Percentiles rank a stretch among this genome's conserved stretches.
Evolutionary conservation across 2,113 vertebrate genomes (phyloP).

Genomic region (Gobius niger): DNA sequence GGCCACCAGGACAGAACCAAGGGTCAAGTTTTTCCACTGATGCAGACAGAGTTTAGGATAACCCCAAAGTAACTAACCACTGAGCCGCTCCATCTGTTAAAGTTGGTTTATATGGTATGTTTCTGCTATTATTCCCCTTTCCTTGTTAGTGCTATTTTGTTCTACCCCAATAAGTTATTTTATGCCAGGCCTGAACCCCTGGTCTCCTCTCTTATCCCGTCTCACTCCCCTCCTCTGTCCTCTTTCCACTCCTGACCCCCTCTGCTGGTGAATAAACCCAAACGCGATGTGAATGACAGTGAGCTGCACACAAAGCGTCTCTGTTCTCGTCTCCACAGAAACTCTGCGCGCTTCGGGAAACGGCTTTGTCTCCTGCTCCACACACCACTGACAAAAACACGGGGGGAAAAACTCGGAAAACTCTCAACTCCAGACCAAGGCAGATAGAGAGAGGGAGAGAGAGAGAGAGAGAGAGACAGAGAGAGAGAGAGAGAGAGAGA

Average conservation of each 20-base stretch:
- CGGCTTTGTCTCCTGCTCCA: background rate
- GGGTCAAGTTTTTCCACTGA: background rate
- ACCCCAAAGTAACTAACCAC: no score
- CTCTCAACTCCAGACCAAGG: background rate
- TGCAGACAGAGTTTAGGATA: no score
- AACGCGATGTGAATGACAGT: conserved; percentile 5
- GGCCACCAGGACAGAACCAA: background rate
- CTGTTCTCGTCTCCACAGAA: conserved; percentile 5
- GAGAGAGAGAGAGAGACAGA: background rate
- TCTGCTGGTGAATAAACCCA: conserved; percentile 7
- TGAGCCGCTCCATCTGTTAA: no score
- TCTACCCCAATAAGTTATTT: background rate
- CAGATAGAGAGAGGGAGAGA: background rate
- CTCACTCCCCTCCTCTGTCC: background rate
- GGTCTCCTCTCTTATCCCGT: background rate
- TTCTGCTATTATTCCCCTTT: background rate
- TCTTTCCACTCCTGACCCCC: background rate
- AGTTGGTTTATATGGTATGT: no score
- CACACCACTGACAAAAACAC: conserved; percentile 3
- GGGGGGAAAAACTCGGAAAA: background rate
- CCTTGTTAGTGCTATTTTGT: background rate
- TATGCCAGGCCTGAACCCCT: background rate
- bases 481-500: background rate
- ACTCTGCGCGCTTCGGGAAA: background rate
- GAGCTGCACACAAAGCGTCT: conserved; percentile 1